A percentile compares a stretch with the other conserved stretches of the same genome.
These are phyloP conservation scores for Paramisgurnus dabryanus DNA, from an alignment of 2,113 vertebrate genomes.

Conservation along the genomic window DNA sequence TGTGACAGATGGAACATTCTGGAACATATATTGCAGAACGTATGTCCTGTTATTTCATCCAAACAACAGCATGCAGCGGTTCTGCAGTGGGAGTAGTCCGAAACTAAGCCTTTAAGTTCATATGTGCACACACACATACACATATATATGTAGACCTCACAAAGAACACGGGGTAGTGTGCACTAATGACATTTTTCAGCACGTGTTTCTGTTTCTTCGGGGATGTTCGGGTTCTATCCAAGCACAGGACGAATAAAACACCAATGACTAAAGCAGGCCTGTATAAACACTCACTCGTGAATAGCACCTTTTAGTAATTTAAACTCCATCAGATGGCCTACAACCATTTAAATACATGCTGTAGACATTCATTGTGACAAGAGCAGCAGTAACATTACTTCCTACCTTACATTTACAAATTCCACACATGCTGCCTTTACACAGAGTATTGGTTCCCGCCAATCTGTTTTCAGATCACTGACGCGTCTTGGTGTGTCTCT, in stretches of 20 bases:
- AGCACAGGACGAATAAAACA: constrained; percentile 22
- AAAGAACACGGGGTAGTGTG: constrained; percentile 25
- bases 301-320: constrained; percentile 13
- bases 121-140: background rate
- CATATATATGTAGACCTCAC: background rate
- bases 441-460: constrained; percentile 7
- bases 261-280: constrained; percentile 31
- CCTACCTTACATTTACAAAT: constrained; percentile 7
- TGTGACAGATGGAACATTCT: constrained; percentile 1
- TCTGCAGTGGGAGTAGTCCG: constrained; percentile 14
- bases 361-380: background rate
- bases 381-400: constrained; percentile 18
- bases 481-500: background rate
- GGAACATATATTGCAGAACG: constrained; percentile 3
- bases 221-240: background rate
- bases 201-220: background rate
- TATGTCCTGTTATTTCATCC: constrained; percentile 12
- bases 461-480: background rate
- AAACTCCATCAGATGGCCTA: background rate
- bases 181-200: background rate
- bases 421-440: constrained; percentile 8
- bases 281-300: constrained; percentile 2
- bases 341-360: constrained; percentile 8
- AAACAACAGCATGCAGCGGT: constrained; percentile 47
- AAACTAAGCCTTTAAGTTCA: constrained; percentile 6